Evolutionary conservation across 2,888 invertebrate genomes (phyloP), one percentile per base, ranked within the genome.

Genomic region (Ichneumon xanthorius): DNA sequence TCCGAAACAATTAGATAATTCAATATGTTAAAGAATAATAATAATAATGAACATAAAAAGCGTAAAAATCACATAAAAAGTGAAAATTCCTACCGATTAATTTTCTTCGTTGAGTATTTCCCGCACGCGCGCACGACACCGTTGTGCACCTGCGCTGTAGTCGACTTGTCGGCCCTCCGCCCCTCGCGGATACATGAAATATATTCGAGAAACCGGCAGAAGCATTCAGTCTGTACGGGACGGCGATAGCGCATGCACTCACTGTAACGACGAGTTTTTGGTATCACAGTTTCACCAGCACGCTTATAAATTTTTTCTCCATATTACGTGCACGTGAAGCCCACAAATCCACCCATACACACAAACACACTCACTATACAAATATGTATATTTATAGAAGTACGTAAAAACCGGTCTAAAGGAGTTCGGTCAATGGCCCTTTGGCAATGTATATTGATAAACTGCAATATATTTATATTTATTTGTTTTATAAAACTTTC

Each of bases 161-260:
- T 37, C n/a, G 9, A 26, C 53, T 37, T 33, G 30, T 4, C 6
- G 9, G 53, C n/a, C 53, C 50, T 26, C 50, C 33, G 22, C 55
- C 9, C 19, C n/a, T 16, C 58, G 26, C n/a, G 7, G 37, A 19
- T 53, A 33, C 40, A 58, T 33, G 33, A 72, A 72, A 72, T 37
- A 40, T 55, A 40, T 72, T 22, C n/a, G 19, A 4, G 22, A 58
- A 37, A 16, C n/a, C 45, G 26, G 40, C 33, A 37, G 22, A 72
- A 55, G 53, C 55, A 68, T 55, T 73, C n/a, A 63, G 50, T 65
- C 63, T 68, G 7, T 48, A 65, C 40, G 30, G 30, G 53, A 48
- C 50, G 37, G 53, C 19, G 37, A 53, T 68, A 55, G n/a, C 67
- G 55, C 68, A 76, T 48, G 61, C 58, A 81, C 68, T 58, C 68